phyloP scores from a whole-genome alignment of 2,113 vertebrate species.

The Phycodurus eques region DNA sequence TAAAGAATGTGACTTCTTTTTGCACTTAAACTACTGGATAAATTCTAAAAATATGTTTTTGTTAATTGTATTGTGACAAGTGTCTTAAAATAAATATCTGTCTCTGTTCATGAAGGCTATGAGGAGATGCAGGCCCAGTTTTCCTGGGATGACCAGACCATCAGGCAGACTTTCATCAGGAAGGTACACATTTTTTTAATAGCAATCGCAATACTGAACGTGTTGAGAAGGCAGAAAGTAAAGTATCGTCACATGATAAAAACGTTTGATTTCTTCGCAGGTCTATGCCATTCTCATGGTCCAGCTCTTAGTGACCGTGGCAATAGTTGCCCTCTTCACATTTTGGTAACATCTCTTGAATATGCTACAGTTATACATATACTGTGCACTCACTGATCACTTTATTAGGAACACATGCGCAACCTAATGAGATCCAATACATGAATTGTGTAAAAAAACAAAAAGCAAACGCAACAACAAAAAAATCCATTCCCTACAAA shows the following conservation, averaged over 20 bases:
- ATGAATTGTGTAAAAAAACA: not conserved
- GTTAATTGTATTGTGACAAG: not conserved
- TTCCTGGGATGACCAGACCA: slow-evolving; percentile 83
- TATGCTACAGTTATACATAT: too few species aligned
- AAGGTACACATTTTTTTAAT: slow-evolving; percentile 75
- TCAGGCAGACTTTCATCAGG: slow-evolving; percentile 86
- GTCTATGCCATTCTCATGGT: slow-evolving; percentile 89
- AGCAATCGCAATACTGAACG: not conserved
- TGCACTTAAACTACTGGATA: not conserved
- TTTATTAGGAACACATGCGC: not conserved
- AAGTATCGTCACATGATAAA: not conserved
- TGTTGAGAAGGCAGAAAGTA: not conserved
- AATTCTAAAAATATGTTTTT: not conserved
- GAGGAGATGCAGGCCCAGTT: slow-evolving; percentile 81
- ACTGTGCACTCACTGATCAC: not conserved
- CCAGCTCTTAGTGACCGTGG: slow-evolving; percentile 82
- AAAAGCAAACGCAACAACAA: too few species aligned
- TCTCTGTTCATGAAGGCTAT: slow-evolving; percentile 63
- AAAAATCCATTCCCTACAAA: too few species aligned
- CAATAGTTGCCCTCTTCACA: slow-evolving; percentile 87
- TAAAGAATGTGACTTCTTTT: not conserved
- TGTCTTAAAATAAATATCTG: not conserved
- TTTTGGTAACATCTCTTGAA: slow-evolving; percentile 79
- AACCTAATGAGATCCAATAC: not conserved
- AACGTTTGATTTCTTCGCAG: slow-evolving; percentile 56